A percentile compares a stretch with the other conserved stretches of the same genome.
phyloP scores from a whole-genome alignment of 2,113 vertebrate genomes.

The Platichthys stellatus region DNA sequence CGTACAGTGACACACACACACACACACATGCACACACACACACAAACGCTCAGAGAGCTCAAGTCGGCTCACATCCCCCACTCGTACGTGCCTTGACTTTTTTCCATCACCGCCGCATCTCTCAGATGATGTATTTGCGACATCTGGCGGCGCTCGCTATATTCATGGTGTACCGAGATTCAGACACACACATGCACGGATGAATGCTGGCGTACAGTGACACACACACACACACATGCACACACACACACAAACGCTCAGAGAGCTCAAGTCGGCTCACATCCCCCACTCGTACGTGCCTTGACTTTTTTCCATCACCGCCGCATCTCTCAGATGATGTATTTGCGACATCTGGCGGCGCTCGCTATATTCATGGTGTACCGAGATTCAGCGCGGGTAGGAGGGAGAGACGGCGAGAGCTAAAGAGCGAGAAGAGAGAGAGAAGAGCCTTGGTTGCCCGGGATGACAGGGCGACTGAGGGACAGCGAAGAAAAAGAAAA shows the following conservation, averaged over 20 bases:
- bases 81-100: slow-evolving; percentile 83
- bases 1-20: slow-evolving; percentile 78
- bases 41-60: slow-evolving; percentile 66
- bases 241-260: slow-evolving; percentile 59
- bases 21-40: slow-evolving; percentile 81
- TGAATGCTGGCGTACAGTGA: too few relatives aligned
- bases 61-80: slow-evolving; percentile 81
- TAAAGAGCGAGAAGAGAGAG: slow-evolving; percentile 18
- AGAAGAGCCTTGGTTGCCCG: slow-evolving; percentile 36
- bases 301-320: slow-evolving; percentile 86
- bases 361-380: slow-evolving; percentile 82
- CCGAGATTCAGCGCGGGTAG: slow-evolving; percentile 54
- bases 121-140: slow-evolving; percentile 97
- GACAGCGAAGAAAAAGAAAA: slow-evolving; percentile 31
- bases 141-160: slow-evolving; percentile 95
- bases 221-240: slow-evolving; percentile 83
- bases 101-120: slow-evolving; percentile 86
- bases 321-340: slow-evolving; percentile 89
- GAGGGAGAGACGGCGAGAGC: slow-evolving; percentile 33
- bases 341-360: slow-evolving; percentile 99
- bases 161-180: slow-evolving; percentile 75
- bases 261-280: slow-evolving; percentile 76
- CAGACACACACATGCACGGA: too few relatives aligned
- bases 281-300: slow-evolving; percentile 83
- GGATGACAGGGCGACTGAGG: slow-evolving; percentile 47